A percentile compares a stretch with the other conserved stretches of the same genome.
Conservation (phyloP, 2,113 vertebrate species). For the Abramis brama region DNA sequence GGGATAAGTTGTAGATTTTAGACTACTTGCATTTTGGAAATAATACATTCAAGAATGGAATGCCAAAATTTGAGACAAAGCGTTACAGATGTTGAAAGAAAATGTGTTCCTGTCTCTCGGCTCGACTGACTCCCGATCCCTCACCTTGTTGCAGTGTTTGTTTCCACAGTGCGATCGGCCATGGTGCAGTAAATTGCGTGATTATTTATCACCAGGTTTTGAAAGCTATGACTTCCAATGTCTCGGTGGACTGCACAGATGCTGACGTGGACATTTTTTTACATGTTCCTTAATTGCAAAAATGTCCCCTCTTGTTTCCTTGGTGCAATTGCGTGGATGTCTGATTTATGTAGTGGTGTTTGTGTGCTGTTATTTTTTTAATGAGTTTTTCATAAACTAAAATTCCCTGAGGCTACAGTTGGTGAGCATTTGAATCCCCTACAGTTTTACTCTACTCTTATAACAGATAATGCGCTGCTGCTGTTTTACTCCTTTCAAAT, state of each 20-base stretch:
- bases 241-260: slow-evolving; percentile 63
- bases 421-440: slow-evolving; percentile 2
- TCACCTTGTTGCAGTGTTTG: slow-evolving; percentile 32
- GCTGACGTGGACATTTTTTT: slow-evolving; percentile 71
- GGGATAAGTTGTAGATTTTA: not conserved
- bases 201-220: slow-evolving; percentile 70
- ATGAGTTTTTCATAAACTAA: slow-evolving; percentile 61
- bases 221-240: slow-evolving; percentile 65
- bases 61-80: not conserved
- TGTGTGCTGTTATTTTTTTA: slow-evolving; percentile 54
- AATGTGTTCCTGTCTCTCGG: not conserved
- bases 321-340: slow-evolving; percentile 64
- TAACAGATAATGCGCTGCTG: not conserved
- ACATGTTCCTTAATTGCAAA: slow-evolving; percentile 70
- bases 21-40: not conserved
- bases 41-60: not conserved
- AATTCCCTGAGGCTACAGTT: slow-evolving; percentile 40
- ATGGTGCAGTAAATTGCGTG: slow-evolving; percentile 59
- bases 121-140: not conserved
- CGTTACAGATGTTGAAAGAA: not conserved
- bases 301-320: slow-evolving; percentile 64
- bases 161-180: slow-evolving; percentile 60
- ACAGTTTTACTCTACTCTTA: not conserved
- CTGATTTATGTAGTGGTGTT: slow-evolving; percentile 76
- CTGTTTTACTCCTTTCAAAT: not conserved